A percentile compares a stretch with the other conserved stretches of the same genome.
phyloP scores from a whole-genome alignment of 2,888 invertebrate genomes.

The Prosopocoilus inquinatus region DNA sequence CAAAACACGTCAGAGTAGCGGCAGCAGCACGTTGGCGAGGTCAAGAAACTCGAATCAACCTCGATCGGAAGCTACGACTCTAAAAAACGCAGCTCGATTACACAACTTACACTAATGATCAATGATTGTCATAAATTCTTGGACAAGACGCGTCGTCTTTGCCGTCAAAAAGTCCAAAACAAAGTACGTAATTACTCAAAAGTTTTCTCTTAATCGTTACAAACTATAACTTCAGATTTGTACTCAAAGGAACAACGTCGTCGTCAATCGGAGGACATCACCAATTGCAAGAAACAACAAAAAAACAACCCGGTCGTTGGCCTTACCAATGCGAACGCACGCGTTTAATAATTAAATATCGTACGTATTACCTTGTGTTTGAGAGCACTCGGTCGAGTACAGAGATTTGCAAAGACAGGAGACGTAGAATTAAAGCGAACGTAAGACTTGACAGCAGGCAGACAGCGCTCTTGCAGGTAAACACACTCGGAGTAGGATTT shows the following conservation, averaged over 20 bases:
- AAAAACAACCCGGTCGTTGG: slow-evolving; percentile 17
- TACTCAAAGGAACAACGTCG: slow-evolving; percentile 44
- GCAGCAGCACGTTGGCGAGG: slow-evolving; percentile 31
- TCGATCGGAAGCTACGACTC: neutral
- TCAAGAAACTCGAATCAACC: slow-evolving; percentile 30
- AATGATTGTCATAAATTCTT: slow-evolving; percentile 52
- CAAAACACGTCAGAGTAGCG: neutral
- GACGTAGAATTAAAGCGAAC: slow-evolving; percentile 22
- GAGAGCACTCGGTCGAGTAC: slow-evolving; percentile 23
- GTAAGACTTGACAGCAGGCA: slow-evolving; percentile 27
- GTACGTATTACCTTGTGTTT: slow-evolving; percentile 2
- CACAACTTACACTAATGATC: slow-evolving; percentile 17
- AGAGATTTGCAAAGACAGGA: slow-evolving; percentile 23
- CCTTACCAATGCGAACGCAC: neutral
- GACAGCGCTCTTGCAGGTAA: slow-evolving; percentile 28
- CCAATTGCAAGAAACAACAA: slow-evolving; percentile 16
- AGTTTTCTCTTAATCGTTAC: slow-evolving; percentile 20
- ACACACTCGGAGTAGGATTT: slow-evolving; percentile 26
- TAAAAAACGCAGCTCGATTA: slow-evolving; percentile 1
- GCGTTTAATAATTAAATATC: neutral
- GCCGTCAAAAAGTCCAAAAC: slow-evolving; percentile 44
- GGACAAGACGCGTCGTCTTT: slow-evolving; percentile 47
- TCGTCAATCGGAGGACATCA: slow-evolving; percentile 11
- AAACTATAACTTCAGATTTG: slow-evolving; percentile 40
- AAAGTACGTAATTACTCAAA: slow-evolving; percentile 32